Evolutionary conservation across 2,888 invertebrate species (phyloP), one percentile per base, ranked within the genome.

Genomic region (Luffia ferchaultella): DNA sequence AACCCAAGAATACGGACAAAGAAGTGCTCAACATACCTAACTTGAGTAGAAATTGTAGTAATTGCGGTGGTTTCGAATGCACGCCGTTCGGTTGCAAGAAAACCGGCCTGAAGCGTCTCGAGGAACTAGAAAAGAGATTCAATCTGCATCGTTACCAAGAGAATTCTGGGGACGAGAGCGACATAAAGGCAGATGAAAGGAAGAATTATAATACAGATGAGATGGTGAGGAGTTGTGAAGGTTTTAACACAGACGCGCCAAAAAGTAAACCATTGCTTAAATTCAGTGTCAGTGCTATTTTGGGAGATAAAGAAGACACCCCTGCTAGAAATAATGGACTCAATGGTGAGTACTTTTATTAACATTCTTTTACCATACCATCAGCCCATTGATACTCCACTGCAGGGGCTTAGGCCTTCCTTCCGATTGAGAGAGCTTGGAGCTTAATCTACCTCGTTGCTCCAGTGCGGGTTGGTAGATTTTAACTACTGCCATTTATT

Each of bases 221-320:
- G 1, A 60, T 80, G 58, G 79, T 82, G 42, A 65, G 77, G 54
- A 73, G 57, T 55, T 76, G 78, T 63, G 82, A 82, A 16, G 76
- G 79, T 20, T 75, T 67, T 52, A 64, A 51, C 17, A 57, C 53
- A 19, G 76, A 76, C 54, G 85, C 17, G 2, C 17, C 48, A 1
- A 48, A 78, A 62, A 80, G 78, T 54, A 93, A 93, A 64, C 95
- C 95, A 17, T 87, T 93, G 66, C 85, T 95, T 62, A 95, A 95
- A 76, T 96, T 96, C 77, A 95, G 95, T 88, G 95, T 96, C 56
- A 95, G 92, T 85, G 95, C 95, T 45, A 96, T 96, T 61, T 84
- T 96, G 62, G 94, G 94, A 1, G 88, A 90, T 59, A 73, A 85
- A 20, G 75, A 76, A 48, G 80, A 76, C n/a, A 7, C 30, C 5